Evolutionary conservation across 2,797 vertebrate genomes (phyloP).

Genomic region (Borostomias antarcticus): DNA sequence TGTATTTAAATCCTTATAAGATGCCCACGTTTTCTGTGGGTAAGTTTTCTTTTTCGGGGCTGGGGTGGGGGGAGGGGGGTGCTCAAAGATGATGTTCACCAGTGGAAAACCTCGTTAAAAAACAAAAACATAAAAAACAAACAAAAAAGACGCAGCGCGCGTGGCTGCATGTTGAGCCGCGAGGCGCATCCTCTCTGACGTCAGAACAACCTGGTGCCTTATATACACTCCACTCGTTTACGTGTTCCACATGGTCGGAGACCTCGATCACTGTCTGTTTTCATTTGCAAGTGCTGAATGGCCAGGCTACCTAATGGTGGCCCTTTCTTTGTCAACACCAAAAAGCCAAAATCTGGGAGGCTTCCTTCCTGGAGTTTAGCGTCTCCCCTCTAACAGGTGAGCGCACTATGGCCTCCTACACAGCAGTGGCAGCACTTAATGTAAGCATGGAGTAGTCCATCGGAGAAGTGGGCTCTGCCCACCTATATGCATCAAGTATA

Average conservation of each 20-base stretch:
- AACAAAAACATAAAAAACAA: conserved; percentile 12
- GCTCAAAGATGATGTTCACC: conserved; percentile 60
- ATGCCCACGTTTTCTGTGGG: conserved; percentile 86
- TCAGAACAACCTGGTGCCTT: conserved; percentile 84
- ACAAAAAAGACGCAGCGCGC: conserved; percentile 46
- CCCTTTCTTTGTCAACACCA: conserved; percentile 63
- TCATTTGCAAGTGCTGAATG: conserved; percentile 71
- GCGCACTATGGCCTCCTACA: conserved; percentile 2
- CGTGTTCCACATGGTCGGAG: conserved; percentile 77
- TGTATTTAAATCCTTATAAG: conserved; percentile 77
- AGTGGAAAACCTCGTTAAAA: conserved; percentile 40
- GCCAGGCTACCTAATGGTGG: conserved; percentile 38
- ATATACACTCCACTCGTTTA: conserved; percentile 84
- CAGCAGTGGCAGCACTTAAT: conserved; percentile 43
- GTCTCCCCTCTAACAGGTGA: conserved; percentile 23
- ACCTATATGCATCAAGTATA: conserved; percentile 58
- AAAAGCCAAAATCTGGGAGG: conserved; percentile 35
- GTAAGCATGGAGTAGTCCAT: conserved; percentile 54
- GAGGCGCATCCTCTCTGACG: conserved; percentile 74
- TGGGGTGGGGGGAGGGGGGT: conserved; percentile 43
- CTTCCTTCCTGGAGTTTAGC: conserved; percentile 29
- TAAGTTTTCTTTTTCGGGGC: conserved; percentile 61
- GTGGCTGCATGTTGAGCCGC: conserved; percentile 53
- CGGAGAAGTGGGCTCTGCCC: conserved; percentile 61
- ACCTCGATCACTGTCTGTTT: conserved; percentile 75